A percentile compares a stretch with the other conserved stretches of the same genome.
phyloP scores from a whole-genome alignment of 2,113 vertebrate genomes.

The Datnioides undecimradiatus region DNA sequence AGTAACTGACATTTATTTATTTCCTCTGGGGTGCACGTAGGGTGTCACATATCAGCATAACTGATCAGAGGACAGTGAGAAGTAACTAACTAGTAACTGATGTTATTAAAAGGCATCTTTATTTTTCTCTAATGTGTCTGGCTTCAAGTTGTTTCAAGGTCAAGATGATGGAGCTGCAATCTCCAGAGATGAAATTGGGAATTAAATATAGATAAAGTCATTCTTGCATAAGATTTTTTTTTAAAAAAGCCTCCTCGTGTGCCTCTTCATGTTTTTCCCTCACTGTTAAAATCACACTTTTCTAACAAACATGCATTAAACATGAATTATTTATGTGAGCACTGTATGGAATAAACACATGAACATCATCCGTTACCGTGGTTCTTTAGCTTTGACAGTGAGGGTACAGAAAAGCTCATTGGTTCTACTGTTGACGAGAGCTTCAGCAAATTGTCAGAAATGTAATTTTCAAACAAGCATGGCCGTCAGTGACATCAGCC shows the following conservation, averaged over 20 bases:
- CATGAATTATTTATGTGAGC: background rate
- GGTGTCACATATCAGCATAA: background rate
- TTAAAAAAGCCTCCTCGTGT: background rate
- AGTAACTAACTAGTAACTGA: background rate
- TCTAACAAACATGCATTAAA: background rate
- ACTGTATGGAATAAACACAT: background rate
- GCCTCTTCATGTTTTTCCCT: background rate
- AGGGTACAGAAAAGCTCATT: background rate
- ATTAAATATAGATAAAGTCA: constrained; percentile 29
- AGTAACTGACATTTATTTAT: background rate
- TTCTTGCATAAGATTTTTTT: constrained; percentile 1
- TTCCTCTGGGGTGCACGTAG: constrained; percentile 10
- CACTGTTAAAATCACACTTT: background rate
- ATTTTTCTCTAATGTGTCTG: constrained; percentile 9
- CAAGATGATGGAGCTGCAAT: constrained; percentile 21
- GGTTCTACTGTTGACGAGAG: background rate
- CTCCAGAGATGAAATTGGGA: constrained; percentile 27
- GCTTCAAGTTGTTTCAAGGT: constrained; percentile 51
- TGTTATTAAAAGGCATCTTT: constrained; percentile 35
- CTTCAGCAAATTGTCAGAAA: constrained; percentile 2
- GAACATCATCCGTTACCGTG: background rate
- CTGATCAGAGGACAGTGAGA: background rate
- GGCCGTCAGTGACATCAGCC: constrained; percentile 21
- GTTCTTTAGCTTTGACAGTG: constrained; percentile 9
- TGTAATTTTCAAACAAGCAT: background rate